Evolutionary conservation across 2,797 vertebrate genomes (phyloP).

Genomic region (Ibycter americanus): DNA sequence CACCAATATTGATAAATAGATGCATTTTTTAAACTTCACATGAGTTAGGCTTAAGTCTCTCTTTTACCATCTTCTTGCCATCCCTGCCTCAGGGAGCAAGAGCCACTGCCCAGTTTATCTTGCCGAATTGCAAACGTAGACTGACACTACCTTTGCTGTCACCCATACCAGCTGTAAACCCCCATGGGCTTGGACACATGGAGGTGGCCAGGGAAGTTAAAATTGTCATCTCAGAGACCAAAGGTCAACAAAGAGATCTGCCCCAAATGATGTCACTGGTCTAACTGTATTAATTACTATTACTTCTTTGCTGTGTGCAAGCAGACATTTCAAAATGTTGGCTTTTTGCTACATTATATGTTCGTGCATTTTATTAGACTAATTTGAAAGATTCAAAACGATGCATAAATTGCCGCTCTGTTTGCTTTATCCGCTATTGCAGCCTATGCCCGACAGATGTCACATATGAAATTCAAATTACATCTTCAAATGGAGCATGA

Average conservation of each 20-base stretch:
- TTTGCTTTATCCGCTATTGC: constrained; percentile 67
- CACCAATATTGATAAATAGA: background rate
- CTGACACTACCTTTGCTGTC: background rate
- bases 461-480: constrained; percentile 77
- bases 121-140: background rate
- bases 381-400: constrained; percentile 54
- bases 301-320: background rate
- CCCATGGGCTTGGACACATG: background rate
- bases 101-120: background rate
- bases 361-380: constrained; percentile 69
- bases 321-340: background rate
- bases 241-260: background rate
- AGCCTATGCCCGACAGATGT: constrained; percentile 73
- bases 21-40: background rate
- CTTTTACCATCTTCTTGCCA: background rate
- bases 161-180: background rate
- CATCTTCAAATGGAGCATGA: constrained; percentile 73
- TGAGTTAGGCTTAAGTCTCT: background rate
- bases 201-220: background rate
- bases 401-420: constrained; percentile 69
- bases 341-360: background rate
- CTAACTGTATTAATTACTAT: background rate
- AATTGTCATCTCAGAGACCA: background rate
- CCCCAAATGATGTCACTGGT: background rate
- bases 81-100: background rate